phyloP scores from a whole-genome alignment of 2,797 vertebrate species.

The Scyliorhinus canicula region DNA sequence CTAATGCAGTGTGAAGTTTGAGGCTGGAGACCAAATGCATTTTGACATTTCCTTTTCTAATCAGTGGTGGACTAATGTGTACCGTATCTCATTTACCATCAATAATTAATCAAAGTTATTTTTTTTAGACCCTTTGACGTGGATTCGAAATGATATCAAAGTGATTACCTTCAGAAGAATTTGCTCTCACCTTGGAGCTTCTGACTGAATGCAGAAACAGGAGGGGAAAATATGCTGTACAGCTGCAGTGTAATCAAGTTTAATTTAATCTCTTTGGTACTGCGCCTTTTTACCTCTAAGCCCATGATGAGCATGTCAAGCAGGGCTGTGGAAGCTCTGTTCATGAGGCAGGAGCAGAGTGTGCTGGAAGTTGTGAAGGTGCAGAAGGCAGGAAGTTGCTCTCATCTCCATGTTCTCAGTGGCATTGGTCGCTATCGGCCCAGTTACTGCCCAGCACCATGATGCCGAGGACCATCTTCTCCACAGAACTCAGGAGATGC shows the following conservation, averaged over 20 bases:
- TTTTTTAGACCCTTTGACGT: background rate
- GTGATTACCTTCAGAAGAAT: background rate
- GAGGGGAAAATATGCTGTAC: background rate
- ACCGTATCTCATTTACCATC: background rate
- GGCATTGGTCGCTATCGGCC: too few relatives aligned
- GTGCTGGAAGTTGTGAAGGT: too few relatives aligned
- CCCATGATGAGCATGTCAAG: background rate
- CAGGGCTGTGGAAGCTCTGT: background rate
- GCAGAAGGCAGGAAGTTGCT: too few relatives aligned
- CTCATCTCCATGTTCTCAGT: too few relatives aligned
- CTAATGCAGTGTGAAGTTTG: background rate
- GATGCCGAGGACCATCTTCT: too few relatives aligned
- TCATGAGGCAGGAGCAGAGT: background rate
- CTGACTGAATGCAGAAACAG: background rate
- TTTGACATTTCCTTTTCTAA: constrained; percentile 24
- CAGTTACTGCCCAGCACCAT: too few relatives aligned
- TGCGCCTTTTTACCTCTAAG: constrained; percentile 3
- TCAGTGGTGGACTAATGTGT: background rate
- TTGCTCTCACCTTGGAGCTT: background rate
- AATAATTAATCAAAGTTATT: background rate
- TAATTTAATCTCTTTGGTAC: background rate
- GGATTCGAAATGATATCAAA: constrained; percentile 23
- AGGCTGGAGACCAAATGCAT: background rate
- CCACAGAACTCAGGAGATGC: too few relatives aligned
- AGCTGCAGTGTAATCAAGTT: background rate